Evolutionary conservation across 2,797 vertebrate species (phyloP), one percentile per base, ranked within the genome.

Genomic region (Cetoscarus ocellatus): DNA sequence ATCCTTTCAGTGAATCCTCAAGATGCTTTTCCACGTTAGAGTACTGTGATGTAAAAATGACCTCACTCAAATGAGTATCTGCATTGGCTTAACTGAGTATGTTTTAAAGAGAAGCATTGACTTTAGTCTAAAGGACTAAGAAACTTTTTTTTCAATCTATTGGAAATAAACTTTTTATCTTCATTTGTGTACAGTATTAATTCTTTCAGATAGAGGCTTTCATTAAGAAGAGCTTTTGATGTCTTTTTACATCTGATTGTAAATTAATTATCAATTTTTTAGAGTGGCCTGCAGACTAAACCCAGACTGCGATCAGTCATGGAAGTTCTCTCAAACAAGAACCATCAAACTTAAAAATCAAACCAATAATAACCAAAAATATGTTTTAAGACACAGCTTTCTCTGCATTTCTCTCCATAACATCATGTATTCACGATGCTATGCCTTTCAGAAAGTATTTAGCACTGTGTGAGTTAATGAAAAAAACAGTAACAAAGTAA

Each of bases 281-380:
- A 57, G 34, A 43, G 7, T 61, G 38, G 47, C 63, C 9, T 19
- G 40, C 50, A 66, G 61, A 69, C 15, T 44, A 67, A 66, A 53
- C 34, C 43, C 15, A 14, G 34, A 61, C 36, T 61, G 39, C 39
- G 14, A 64, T 73, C 43, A 70, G 19, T 55, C 53, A 45, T 67
- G 54, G 47, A 59, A 70, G 27, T 59, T 51, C 18, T 65, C 38
- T 61, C 43, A 63, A 49, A 49, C 70, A 76, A 78, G 61, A 45
- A 55, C 15, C 51, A 40, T 61, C 27, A 38, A 3, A 36, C 27
- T 15, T 75, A 8, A 14, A 38, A 51, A 51, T 45, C 15, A 36
- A 62, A 14, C 13, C 6, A 51, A 67, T 67, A 60, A 63, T 43
- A 40, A 75, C 11, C 13, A 34, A 45, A 67, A 63, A 59, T 50